These are phyloP conservation scores for Dreissena polymorpha DNA, from an alignment of 1,140 invertebrate species.

Conservation along the genomic window DNA sequence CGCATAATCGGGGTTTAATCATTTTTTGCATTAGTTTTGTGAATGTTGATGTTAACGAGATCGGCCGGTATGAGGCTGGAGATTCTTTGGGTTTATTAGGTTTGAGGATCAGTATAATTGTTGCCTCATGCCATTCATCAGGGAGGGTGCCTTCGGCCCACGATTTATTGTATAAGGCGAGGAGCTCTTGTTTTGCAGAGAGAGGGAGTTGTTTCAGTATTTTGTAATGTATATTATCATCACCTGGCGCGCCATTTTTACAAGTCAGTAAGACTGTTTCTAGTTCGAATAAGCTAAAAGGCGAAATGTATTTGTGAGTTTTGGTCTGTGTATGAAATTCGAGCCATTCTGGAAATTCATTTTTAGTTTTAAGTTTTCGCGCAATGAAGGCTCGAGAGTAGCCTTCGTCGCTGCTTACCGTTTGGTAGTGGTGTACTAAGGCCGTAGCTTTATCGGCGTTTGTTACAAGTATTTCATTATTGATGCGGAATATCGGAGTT, in stretches of 20 bases:
- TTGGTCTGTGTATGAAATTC: not conserved
- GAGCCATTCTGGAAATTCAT: not conserved
- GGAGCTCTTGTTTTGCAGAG: not conserved
- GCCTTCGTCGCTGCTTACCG: not conserved
- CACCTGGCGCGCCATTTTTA: constrained; percentile 6
- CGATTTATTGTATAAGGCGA: constrained; percentile 11
- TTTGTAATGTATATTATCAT: constrained; percentile 9
- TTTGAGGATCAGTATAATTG: constrained; percentile 11
- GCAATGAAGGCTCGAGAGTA: not conserved
- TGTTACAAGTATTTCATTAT: not conserved
- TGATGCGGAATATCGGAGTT: not conserved
- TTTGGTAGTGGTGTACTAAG: not conserved
- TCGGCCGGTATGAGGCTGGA: constrained; percentile 11
- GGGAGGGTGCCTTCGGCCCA: constrained; percentile 7
- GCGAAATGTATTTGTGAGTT: not conserved
- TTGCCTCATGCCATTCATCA: constrained; percentile 5
- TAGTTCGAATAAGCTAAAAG: constrained; percentile 14
- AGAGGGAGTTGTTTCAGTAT: constrained; percentile 4
- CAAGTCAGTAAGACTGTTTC: not conserved
- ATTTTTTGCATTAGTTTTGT: constrained; percentile 22
- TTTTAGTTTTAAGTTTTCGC: not conserved
- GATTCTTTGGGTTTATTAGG: constrained; percentile 11
- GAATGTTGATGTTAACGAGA: constrained; percentile 24
- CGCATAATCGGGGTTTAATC: constrained; percentile 11
- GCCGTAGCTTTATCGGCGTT: constrained; percentile 11